phyloP scores from a whole-genome alignment of 2,113 vertebrate genomes.

The Polypterus senegalus region DNA sequence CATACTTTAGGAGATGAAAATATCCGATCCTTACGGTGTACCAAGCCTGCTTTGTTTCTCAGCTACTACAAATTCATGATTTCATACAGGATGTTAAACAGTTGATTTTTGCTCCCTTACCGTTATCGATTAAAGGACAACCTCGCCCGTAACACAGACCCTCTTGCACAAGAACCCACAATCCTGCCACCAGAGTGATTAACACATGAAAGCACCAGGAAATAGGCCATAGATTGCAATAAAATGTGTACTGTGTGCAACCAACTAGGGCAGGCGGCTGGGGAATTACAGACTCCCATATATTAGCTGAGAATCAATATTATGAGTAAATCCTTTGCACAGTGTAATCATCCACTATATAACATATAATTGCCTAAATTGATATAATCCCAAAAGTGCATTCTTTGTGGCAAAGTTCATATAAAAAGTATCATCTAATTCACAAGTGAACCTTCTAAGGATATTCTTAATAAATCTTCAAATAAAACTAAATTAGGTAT shows the following conservation, averaged over 20 bases:
- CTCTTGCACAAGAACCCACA: no score
- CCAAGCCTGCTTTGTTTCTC: no score
- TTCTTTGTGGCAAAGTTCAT: constrained; percentile 56
- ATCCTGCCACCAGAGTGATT: no score
- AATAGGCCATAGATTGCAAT: constrained; percentile 50
- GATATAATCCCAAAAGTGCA: constrained; percentile 64
- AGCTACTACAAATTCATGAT: no score
- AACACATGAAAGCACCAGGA: constrained; percentile 29
- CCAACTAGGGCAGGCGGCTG: constrained; percentile 38
- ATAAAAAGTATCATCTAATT: constrained; percentile 49
- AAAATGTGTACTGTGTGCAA: constrained; percentile 49
- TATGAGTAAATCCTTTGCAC: constrained; percentile 59
- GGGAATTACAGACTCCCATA: constrained; percentile 60
- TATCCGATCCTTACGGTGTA: no score
- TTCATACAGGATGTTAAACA: no score
- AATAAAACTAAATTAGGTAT: constrained; percentile 68
- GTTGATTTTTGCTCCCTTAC: no score
- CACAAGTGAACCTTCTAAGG: constrained; percentile 35
- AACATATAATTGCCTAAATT: constrained; percentile 61
- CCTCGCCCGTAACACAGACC: no score
- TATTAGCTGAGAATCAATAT: constrained; percentile 76
- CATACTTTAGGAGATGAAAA: no score
- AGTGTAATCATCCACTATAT: constrained; percentile 58
- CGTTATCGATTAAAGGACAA: no score
- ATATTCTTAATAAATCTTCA: constrained; percentile 69